Conservation (phyloP, 2,113 vertebrate species). For the Riparia riparia region DNA sequence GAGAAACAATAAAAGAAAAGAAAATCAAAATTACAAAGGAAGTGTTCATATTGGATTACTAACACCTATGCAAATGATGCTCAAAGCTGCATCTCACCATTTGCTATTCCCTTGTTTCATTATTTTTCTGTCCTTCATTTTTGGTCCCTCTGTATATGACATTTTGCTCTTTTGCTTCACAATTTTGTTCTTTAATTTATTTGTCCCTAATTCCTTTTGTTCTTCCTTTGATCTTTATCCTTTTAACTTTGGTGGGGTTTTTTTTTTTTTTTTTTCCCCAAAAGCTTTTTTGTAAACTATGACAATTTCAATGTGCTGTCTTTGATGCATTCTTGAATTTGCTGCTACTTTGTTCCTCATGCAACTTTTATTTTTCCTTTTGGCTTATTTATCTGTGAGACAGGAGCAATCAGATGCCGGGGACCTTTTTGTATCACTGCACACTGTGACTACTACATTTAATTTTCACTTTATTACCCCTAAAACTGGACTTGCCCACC, state of each 20-base stretch:
- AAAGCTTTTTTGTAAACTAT: not conserved
- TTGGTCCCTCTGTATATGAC: not conserved
- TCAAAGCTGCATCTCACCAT: not conserved
- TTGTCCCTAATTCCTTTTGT: not conserved
- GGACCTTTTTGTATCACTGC: not conserved
- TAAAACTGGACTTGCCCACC: not conserved
- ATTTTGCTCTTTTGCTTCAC: not conserved
- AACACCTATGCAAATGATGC: not conserved
- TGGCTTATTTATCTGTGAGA: not conserved
- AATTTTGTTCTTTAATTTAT: conserved; percentile 38
- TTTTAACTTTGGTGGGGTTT: not conserved
- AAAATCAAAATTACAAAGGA: not conserved
- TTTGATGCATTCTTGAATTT: conserved; percentile 31
- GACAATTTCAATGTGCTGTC: not conserved
- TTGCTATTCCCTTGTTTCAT: not conserved
- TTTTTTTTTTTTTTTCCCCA: not conserved
- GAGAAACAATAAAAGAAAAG: not conserved
- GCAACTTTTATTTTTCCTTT: not conserved
- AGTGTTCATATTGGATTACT: not conserved
- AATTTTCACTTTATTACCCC: not conserved
- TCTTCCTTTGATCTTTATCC: conserved; percentile 47
- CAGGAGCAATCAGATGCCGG: not conserved
- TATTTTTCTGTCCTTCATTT: not conserved
- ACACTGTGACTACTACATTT: not conserved
- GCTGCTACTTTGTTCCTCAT: not conserved